phyloP scores from a whole-genome alignment of 2,113 vertebrate species.

The Microcebus lehilahytsara region DNA sequence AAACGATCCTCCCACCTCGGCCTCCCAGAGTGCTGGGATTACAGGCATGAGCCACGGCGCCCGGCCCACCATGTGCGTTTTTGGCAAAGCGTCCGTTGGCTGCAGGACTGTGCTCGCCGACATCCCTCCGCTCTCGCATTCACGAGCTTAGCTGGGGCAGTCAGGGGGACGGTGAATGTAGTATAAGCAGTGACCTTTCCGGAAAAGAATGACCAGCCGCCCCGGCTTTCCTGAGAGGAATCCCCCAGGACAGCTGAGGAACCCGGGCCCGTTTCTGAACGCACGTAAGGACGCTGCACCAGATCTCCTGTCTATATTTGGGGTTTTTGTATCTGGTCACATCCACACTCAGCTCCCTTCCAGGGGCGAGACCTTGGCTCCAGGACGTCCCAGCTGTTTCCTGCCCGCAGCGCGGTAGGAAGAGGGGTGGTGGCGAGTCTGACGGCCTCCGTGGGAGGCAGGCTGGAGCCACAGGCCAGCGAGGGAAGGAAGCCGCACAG shows the following conservation, averaged over 20 bases:
- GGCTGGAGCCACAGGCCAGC: not conserved
- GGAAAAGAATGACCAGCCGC: not conserved
- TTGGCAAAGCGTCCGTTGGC: not conserved
- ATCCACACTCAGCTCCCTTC: rapidly evolving
- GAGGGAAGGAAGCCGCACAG: not conserved
- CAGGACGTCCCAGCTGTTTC: not conserved
- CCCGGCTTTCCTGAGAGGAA: constrained; percentile 20
- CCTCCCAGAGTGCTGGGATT: no score
- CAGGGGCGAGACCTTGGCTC: not conserved
- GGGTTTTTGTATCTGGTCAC: not conserved
- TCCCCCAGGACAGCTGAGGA: not conserved
- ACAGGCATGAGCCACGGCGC: no score
- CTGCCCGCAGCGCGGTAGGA: not conserved
- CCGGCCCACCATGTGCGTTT: not conserved
- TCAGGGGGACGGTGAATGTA: constrained; percentile 7
- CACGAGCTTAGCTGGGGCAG: not conserved
- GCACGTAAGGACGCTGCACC: not conserved
- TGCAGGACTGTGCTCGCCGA: not conserved
- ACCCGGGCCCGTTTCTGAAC: not conserved
- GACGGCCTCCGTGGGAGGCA: not conserved
- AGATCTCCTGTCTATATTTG: not conserved
- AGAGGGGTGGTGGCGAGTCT: not conserved
- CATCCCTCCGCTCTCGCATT: not conserved
- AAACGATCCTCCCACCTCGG: no score
- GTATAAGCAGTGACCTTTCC: constrained; percentile 49